Percentiles rank a stretch among this genome's conserved stretches.
These are phyloP conservation scores for Himantopus leucocephalus DNA, from an alignment of 2,113 vertebrate genomes.

Conservation along the genomic window DNA sequence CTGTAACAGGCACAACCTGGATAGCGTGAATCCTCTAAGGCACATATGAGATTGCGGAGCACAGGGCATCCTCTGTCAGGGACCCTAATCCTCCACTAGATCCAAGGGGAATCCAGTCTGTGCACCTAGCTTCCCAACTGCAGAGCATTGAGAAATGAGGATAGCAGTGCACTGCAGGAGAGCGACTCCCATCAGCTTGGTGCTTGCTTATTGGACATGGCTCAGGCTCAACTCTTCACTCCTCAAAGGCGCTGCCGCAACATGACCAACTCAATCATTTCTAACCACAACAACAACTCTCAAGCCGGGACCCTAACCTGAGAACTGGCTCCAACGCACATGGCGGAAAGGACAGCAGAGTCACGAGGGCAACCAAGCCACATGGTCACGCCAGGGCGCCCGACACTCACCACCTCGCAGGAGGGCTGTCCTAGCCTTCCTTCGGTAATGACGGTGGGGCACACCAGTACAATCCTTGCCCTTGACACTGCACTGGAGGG, in stretches of 20 bases:
- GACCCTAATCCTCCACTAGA: slow-evolving; percentile 52
- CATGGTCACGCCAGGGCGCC: background rate
- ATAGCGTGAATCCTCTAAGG: slow-evolving; percentile 75
- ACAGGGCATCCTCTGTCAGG: background rate
- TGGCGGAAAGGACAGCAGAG: background rate
- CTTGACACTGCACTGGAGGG: background rate
- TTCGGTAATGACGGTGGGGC: background rate
- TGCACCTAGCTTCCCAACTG: slow-evolving; percentile 61
- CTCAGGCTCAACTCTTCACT: slow-evolving; percentile 11
- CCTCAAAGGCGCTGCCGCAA: slow-evolving; percentile 31
- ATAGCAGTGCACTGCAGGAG: slow-evolving; percentile 44
- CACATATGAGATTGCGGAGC: slow-evolving; percentile 48
- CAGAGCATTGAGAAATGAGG: slow-evolving; percentile 54
- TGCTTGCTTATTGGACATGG: slow-evolving; percentile 22
- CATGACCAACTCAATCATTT: background rate
- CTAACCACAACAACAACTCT: background rate
- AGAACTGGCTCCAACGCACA: background rate
- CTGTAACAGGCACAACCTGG: slow-evolving; percentile 72
- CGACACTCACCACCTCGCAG: background rate
- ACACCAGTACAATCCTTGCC: background rate
- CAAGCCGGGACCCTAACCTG: background rate
- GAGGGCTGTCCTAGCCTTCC: background rate
- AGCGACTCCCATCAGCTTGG: slow-evolving; percentile 32
- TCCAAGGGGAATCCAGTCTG: slow-evolving; percentile 64
- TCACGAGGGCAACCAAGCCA: background rate